These are phyloP conservation scores for Helicoverpa assulta DNA, from an alignment of 2,888 invertebrate genomes.

Conservation along the genomic window DNA sequence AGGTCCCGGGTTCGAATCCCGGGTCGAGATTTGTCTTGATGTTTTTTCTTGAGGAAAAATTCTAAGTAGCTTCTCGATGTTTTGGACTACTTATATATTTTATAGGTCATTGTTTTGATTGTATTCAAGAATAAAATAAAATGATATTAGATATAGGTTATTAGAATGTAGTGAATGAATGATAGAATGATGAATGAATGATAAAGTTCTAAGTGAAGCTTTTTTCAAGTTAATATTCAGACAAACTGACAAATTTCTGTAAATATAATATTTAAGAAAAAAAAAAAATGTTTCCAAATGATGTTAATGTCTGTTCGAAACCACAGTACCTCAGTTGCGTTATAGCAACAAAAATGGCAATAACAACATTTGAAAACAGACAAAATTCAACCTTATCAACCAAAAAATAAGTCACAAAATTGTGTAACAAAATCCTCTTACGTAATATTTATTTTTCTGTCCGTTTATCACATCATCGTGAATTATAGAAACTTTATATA, in stretches of 20 bases:
- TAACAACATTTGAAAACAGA: conserved; percentile 41
- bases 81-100: conserved; percentile 11
- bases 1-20: conserved; percentile 36
- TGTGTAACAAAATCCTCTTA: conserved; percentile 32
- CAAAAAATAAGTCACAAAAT: conserved; percentile 25
- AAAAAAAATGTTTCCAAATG: conserved; percentile 33
- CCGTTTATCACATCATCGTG: conserved; percentile 60
- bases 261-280: conserved; percentile 27
- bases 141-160: too few species aligned
- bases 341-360: conserved; percentile 59
- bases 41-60: conserved; percentile 39
- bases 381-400: conserved; percentile 29
- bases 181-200: not conserved
- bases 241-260: conserved; percentile 38
- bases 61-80: conserved; percentile 26
- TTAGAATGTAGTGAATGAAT: not conserved
- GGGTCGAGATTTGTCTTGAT: conserved; percentile 36
- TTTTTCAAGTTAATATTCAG: not conserved
- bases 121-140: not conserved
- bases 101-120: not conserved
- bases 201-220: not conserved
- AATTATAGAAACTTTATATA: conserved; percentile 56
- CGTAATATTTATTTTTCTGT: conserved; percentile 55
- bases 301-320: conserved; percentile 24
- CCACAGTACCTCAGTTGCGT: conserved; percentile 60